These are phyloP conservation scores for Picus viridis DNA, from an alignment of 2,797 vertebrate species.

Conservation along the genomic window DNA sequence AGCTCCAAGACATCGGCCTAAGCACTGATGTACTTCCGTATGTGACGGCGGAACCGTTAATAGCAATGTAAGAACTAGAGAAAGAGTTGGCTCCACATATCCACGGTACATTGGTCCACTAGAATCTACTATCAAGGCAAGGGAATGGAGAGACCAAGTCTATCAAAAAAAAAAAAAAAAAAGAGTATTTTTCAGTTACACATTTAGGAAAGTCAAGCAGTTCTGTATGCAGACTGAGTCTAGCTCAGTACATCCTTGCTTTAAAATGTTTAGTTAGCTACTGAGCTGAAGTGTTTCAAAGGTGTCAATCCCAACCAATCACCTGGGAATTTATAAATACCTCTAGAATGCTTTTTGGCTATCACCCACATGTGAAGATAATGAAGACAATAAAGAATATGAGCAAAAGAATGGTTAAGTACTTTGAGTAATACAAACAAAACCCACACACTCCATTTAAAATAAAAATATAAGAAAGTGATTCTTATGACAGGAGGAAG, in stretches of 20 bases:
- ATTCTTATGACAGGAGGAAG: background rate
- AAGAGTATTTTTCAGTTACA: background rate
- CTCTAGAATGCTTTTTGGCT: background rate
- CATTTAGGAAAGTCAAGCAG: background rate
- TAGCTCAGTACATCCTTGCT: background rate
- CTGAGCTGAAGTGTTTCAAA: background rate
- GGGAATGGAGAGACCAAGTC: conserved; percentile 98
- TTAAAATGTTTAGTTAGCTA: background rate
- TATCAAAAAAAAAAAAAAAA: conserved; percentile 66
- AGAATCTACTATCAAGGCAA: conserved; percentile 97
- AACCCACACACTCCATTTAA: background rate
- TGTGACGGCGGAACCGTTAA: conserved; percentile 96
- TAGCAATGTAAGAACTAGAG: conserved; percentile 94
- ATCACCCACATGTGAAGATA: background rate
- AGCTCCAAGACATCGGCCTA: conserved; percentile 95
- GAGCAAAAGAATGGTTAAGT: background rate
- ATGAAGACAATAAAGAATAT: background rate
- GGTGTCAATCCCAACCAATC: background rate
- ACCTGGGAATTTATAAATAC: background rate
- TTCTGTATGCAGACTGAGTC: background rate
- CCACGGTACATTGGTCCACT: conserved; percentile 99
- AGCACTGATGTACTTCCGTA: conserved; percentile 97
- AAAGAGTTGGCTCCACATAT: conserved; percentile 96
- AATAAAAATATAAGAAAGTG: background rate
- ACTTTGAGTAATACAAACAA: background rate